phyloP scores from a whole-genome alignment of 2,888 invertebrate genomes.

The Masnerella sp. region DNA sequence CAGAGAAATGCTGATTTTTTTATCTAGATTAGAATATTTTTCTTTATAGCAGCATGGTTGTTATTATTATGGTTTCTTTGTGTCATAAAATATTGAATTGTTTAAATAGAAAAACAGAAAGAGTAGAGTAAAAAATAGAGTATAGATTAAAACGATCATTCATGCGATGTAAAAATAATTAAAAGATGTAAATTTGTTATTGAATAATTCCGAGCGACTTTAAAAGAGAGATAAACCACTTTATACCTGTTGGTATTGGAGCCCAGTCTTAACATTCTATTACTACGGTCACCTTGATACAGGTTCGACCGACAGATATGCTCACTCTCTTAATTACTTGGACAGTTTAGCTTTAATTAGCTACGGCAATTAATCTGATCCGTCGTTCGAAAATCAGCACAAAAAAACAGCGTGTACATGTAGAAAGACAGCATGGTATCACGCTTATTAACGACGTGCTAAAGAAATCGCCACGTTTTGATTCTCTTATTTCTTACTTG shows the following conservation, averaged over 20 bases:
- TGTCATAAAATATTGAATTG: too few species aligned
- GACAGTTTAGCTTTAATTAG: conserved; percentile 71
- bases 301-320: conserved; percentile 65
- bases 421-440: conserved; percentile 54
- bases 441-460: conserved; percentile 57
- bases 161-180: not conserved
- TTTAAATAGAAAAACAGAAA: too few species aligned
- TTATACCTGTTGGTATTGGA: conserved; percentile 51
- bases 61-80: too few species aligned
- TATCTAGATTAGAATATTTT: too few species aligned
- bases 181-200: conserved; percentile 19
- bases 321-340: conserved; percentile 69
- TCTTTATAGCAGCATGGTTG: too few species aligned
- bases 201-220: conserved; percentile 51
- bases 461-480: conserved; percentile 56
- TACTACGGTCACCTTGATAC: conserved; percentile 68
- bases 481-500: conserved; percentile 45
- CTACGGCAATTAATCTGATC: conserved; percentile 71
- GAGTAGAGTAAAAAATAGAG: too few species aligned
- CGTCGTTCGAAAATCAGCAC: conserved; percentile 60
- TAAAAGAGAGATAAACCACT: conserved; percentile 45
- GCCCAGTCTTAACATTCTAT: conserved; percentile 66
- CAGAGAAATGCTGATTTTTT: too few species aligned
- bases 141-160: too few species aligned
- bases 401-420: conserved; percentile 41